Base-by-base conservation (phyloP, 2,888 invertebrate species). In the Lochmaea crataegi region DNA sequence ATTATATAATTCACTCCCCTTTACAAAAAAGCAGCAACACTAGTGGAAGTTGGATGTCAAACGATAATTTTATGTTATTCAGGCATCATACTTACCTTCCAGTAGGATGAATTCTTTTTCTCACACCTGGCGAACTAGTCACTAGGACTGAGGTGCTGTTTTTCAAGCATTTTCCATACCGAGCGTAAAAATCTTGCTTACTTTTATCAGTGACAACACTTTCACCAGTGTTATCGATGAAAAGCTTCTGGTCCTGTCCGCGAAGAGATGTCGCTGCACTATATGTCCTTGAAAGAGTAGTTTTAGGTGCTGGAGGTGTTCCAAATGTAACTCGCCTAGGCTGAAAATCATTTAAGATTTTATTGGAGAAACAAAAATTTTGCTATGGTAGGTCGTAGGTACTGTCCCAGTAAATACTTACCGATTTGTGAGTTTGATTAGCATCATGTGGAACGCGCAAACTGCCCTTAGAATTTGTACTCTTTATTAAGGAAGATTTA, bases 41-140 rank as follows among this genome's bases (percentile, higher is more conserved):
- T n/a, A n/a, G n/a, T n/a, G n/a, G n/a, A n/a, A n/a, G n/a, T n/a
- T n/a, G n/a, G n/a, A n/a, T n/a, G n/a, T n/a, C n/a, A n/a, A n/a
- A n/a, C n/a, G n/a, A n/a, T n/a, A n/a, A n/a, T n/a, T n/a, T n/a
- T n/a, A n/a, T n/a, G 32, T 38, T 38, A 38, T 7, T 38, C 7
- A 38, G 7, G 32, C 32, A 38, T 38, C 32, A 38, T 38, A 38
- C 32, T 38, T 68, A 73, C 65, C 80, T 75, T 75, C 84, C 86
- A 71, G 86, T 86, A 3, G 86, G 86, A 82, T 86, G 85, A 72
- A 85, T 81, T 69, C 86, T 77, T 57, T 80, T 80, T 72, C 86
- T 80, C 64, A 81, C 82, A 56, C 85, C 86, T 56, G 85, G 83
- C 51, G 85, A 84, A 18, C 81, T 80, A 22, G 85, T 80, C 68